A percentile compares a stretch with the other conserved stretches of the same genome.
phyloP scores from a whole-genome alignment of 2,113 vertebrate genomes.

The Petaurus breviceps region DNA sequence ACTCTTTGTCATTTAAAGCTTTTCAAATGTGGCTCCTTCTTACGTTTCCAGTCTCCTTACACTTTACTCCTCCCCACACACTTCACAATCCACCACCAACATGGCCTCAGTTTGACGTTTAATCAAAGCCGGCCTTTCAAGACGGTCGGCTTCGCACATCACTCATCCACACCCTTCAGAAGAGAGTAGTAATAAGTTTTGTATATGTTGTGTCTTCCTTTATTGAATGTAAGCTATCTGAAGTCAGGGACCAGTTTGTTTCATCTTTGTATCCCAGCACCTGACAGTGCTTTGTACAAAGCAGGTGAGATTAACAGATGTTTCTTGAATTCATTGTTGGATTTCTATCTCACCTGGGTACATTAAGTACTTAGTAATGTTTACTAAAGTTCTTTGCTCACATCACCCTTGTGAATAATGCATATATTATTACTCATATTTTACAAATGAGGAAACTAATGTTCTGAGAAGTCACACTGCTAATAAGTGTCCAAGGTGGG shows the following conservation, averaged over 20 bases:
- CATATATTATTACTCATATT: not conserved
- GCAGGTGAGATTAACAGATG: not conserved
- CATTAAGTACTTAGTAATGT: not conserved
- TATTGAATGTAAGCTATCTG: not conserved
- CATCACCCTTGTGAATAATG: not conserved
- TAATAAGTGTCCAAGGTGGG: not conserved
- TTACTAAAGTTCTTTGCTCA: not conserved
- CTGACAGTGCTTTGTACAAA: not conserved
- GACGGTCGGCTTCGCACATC: not conserved
- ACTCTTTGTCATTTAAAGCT: not conserved
- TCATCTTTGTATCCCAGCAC: not conserved
- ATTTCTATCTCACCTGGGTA: not conserved
- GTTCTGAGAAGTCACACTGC: not conserved
- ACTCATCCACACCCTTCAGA: not conserved
- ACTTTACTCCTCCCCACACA: not conserved
- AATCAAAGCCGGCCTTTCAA: not conserved
- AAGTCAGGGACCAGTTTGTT: not conserved
- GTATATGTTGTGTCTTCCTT: not conserved
- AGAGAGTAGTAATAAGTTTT: not conserved
- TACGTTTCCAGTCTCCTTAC: not conserved
- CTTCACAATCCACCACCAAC: too few relatives aligned
- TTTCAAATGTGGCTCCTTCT: not conserved
- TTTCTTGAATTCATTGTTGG: not conserved
- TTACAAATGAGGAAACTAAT: not conserved
- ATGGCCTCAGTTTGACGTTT: not conserved